Evolutionary conservation across 2,797 vertebrate genomes (phyloP).

Genomic region (Acrocephalus scirpaceus): DNA sequence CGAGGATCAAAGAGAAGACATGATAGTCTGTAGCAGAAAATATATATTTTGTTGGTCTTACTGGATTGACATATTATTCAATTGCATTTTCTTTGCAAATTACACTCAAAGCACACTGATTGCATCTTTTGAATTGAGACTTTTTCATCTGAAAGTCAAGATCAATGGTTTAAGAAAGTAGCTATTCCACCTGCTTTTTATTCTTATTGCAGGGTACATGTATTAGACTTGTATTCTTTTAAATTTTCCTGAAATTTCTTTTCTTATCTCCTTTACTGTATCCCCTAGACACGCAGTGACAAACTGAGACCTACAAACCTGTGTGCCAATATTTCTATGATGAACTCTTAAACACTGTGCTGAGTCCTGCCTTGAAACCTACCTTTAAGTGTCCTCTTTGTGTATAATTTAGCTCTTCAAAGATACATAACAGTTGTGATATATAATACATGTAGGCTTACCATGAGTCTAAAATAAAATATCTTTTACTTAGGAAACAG

Average conservation of each 20-base stretch:
- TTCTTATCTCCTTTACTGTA: background rate
- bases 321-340: background rate
- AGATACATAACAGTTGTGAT: background rate
- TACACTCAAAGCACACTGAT: background rate
- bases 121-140: background rate
- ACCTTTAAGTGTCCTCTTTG: background rate
- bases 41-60: background rate
- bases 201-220: background rate
- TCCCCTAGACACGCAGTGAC: background rate
- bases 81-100: background rate
- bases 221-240: background rate
- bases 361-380: background rate
- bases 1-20: background rate
- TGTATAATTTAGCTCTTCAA: background rate
- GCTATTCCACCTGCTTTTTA: background rate
- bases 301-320: background rate
- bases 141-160: background rate
- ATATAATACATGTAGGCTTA: background rate
- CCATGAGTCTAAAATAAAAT: background rate
- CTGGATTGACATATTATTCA: background rate
- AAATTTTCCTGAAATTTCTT: background rate
- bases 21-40: background rate
- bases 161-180: background rate
- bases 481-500: background rate
- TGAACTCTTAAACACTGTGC: background rate